Percentiles rank a stretch among this genome's conserved stretches.
These are phyloP conservation scores for Wiebesia pumilae DNA, from an alignment of 1,140 invertebrate species.

Conservation along the genomic window DNA sequence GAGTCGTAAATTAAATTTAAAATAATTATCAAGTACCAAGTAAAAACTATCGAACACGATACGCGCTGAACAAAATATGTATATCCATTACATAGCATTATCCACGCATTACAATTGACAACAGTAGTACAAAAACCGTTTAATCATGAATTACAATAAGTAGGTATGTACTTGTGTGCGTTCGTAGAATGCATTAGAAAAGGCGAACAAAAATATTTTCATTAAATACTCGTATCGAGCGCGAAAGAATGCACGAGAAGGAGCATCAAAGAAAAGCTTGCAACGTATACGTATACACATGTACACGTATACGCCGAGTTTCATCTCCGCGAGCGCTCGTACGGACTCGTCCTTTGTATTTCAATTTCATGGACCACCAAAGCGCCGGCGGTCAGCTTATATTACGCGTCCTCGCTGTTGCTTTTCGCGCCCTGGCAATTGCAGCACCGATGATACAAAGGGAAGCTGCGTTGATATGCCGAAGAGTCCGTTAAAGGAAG, in stretches of 20 bases:
- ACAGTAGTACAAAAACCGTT: no score
- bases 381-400: constrained; percentile 57
- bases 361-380: constrained; percentile 62
- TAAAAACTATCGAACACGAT: no score
- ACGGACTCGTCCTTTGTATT: constrained; percentile 55
- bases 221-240: neutral
- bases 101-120: no score
- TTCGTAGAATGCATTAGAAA: no score
- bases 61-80: no score
- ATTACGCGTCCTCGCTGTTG: neutral
- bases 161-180: no score
- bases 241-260: neutral
- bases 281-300: neutral
- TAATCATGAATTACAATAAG: no score
- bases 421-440: constrained; percentile 25
- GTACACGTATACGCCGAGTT: constrained; percentile 19
- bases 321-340: constrained; percentile 54
- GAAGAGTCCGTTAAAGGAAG: no score
- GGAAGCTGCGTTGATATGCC: neutral
- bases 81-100: no score
- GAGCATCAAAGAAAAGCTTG: constrained; percentile 42
- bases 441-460: neutral
- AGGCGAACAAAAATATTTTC: constrained; percentile 3
- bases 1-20: no score
- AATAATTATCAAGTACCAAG: no score